A percentile compares a stretch with the other conserved stretches of the same genome.
Conservation (phyloP, 2,113 vertebrate genomes). For the Cephalopterus ornatus region DNA sequence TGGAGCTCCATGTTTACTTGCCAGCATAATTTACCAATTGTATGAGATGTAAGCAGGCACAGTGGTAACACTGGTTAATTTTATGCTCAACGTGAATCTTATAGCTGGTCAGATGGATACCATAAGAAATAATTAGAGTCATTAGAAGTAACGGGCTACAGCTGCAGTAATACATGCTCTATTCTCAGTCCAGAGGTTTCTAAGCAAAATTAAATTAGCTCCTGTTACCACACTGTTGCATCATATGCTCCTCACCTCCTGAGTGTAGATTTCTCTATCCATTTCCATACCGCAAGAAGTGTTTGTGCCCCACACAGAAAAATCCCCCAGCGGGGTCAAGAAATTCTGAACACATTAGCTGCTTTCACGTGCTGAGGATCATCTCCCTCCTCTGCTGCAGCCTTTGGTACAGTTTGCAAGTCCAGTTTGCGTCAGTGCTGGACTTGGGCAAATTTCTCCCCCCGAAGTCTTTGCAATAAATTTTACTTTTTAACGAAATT, state of each 20-base stretch:
- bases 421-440: neutral
- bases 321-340: neutral
- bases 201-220: slow-evolving; percentile 57
- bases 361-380: neutral
- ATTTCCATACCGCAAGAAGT: neutral
- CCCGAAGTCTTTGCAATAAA: neutral
- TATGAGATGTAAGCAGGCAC: slow-evolving; percentile 16
- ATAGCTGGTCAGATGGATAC: slow-evolving; percentile 59
- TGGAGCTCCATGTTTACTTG: slow-evolving; percentile 25
- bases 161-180: slow-evolving; percentile 46
- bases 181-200: slow-evolving; percentile 44
- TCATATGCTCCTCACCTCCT: slow-evolving; percentile 16
- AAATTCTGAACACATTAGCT: neutral
- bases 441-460: neutral
- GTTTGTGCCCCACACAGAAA: neutral
- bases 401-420: neutral
- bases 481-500: neutral
- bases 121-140: slow-evolving; percentile 64
- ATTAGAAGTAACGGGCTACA: slow-evolving; percentile 62
- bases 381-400: neutral
- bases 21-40: slow-evolving; percentile 49
- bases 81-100: slow-evolving; percentile 54
- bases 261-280: neutral
- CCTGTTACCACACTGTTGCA: slow-evolving; percentile 12
- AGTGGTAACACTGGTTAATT: slow-evolving; percentile 50